phyloP scores from a whole-genome alignment of 1,140 invertebrate genomes.

The Papilio xuthus region DNA sequence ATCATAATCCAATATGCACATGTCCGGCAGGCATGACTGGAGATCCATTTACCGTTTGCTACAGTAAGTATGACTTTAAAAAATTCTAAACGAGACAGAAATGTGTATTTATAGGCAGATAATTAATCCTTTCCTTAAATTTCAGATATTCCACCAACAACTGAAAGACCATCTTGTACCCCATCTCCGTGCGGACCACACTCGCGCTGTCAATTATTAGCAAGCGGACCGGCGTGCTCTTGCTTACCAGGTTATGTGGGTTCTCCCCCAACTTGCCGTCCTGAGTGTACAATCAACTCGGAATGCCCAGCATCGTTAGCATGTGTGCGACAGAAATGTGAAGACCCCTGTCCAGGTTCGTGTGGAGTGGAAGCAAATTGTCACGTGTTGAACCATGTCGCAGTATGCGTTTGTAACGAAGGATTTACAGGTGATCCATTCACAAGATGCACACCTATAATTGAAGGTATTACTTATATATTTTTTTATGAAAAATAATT shows the following conservation, averaged over 20 bases:
- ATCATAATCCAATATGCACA: slow-evolving; percentile 87
- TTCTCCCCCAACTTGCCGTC: slow-evolving; percentile 87
- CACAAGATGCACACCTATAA: slow-evolving; percentile 84
- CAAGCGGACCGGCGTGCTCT: slow-evolving; percentile 88
- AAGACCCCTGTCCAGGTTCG: slow-evolving; percentile 88
- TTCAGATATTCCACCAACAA: slow-evolving; percentile 72
- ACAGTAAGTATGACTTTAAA: slow-evolving; percentile 66
- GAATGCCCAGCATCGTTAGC: slow-evolving; percentile 88
- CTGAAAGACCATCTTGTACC: slow-evolving; percentile 87
- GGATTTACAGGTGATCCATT: slow-evolving; percentile 90
- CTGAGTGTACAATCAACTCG: slow-evolving; percentile 87
- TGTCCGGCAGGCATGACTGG: slow-evolving; percentile 88
- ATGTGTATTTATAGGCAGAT: background rate
- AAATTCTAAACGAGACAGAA: background rate
- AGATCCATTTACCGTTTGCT: slow-evolving; percentile 85
- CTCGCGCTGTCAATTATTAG: slow-evolving; percentile 88
- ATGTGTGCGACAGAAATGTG: slow-evolving; percentile 88
- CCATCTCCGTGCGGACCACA: slow-evolving; percentile 92
- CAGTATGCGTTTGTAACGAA: slow-evolving; percentile 88
- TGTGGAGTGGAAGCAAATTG: slow-evolving; percentile 89
- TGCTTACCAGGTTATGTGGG: slow-evolving; percentile 89
- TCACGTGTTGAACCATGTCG: slow-evolving; percentile 87
- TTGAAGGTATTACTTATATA: slow-evolving; percentile 63
- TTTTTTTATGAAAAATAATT: slow-evolving; percentile 1
- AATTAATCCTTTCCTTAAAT: slow-evolving; percentile 31